A percentile compares a stretch with the other conserved stretches of the same genome.
These are phyloP conservation scores for Acanthococcus lagerstroemiae DNA, from an alignment of 2,888 invertebrate species.

Conservation along the genomic window DNA sequence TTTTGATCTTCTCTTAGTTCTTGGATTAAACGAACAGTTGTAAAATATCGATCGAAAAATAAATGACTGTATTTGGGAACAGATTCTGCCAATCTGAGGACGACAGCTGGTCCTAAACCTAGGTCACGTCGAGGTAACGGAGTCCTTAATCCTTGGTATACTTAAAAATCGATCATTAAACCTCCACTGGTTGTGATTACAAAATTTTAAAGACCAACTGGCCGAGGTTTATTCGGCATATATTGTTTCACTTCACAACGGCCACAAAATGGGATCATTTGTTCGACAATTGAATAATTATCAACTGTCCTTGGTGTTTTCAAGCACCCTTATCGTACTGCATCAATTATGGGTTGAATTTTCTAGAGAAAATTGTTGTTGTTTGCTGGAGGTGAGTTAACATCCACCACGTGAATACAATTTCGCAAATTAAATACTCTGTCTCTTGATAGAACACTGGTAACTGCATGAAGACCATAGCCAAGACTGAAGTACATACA, in stretches of 20 bases:
- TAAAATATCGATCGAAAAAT: constrained; percentile 20
- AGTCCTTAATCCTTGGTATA: constrained; percentile 6
- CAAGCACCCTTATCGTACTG: constrained; percentile 10
- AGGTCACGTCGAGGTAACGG: constrained; percentile 1
- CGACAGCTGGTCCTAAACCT: constrained; percentile 24
- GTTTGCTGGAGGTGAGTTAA: constrained; percentile 12
- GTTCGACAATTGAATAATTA: constrained; percentile 22
- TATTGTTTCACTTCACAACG: constrained; percentile 17
- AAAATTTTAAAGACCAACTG: constrained; percentile 20
- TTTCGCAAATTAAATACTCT: constrained; percentile 27
- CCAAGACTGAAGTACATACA: constrained; percentile 31
- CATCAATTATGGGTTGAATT: constrained; percentile 18
- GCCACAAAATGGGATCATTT: constrained; percentile 26
- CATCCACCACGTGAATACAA: constrained; percentile 27
- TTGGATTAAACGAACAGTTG: not conserved
- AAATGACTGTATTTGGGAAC: constrained; percentile 10
- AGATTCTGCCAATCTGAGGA: constrained; percentile 5
- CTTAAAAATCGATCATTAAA: constrained; percentile 18
- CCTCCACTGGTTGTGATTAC: constrained; percentile 12
- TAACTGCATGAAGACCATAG: constrained; percentile 12
- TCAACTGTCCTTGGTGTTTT: not conserved
- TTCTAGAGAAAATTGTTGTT: constrained; percentile 20
- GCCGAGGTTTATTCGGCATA: constrained; percentile 18
- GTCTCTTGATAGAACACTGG: constrained; percentile 18
- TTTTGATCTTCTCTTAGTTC: constrained; percentile 5